phyloP scores from a whole-genome alignment of 2,888 invertebrate genomes.

The Agrochola litura region DNA sequence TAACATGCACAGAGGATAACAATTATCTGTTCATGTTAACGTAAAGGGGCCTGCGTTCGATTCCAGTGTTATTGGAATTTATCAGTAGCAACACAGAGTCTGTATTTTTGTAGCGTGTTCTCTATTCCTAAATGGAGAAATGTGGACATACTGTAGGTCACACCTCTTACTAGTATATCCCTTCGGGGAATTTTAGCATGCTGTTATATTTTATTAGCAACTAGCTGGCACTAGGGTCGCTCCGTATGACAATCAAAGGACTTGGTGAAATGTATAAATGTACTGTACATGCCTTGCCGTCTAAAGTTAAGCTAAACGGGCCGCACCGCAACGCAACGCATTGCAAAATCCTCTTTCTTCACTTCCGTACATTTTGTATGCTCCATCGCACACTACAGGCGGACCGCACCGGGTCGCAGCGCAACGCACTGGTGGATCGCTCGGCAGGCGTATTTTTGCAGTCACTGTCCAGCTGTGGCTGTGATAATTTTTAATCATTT shows the following conservation, averaged over 20 bases:
- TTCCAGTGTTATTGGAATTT: not conserved
- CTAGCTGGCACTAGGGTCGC: not conserved
- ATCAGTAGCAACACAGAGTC: not conserved
- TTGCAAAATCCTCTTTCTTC: not conserved
- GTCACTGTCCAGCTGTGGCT: not conserved
- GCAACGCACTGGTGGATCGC: not conserved
- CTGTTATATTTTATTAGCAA: not conserved
- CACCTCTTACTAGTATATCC: not conserved
- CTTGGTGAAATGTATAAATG: not conserved
- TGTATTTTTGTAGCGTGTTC: not conserved
- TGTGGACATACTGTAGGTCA: not conserved
- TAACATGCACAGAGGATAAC: too few relatives aligned
- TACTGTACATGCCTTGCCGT: not conserved
- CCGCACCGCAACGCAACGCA: not conserved
- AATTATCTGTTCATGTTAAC: not conserved
- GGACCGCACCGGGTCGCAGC: not conserved
- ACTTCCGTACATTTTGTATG: not conserved
- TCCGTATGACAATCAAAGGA: not conserved
- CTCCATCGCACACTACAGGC: not conserved
- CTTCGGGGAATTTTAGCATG: not conserved
- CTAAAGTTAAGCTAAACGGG: not conserved
- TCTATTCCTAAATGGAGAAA: not conserved
- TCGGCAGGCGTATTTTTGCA: not conserved
- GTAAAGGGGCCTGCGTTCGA: not conserved
- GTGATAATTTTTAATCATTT: not conserved